Base-by-base conservation (phyloP, 2,797 vertebrate genomes). In the Chrysocyon brachyurus region DNA sequence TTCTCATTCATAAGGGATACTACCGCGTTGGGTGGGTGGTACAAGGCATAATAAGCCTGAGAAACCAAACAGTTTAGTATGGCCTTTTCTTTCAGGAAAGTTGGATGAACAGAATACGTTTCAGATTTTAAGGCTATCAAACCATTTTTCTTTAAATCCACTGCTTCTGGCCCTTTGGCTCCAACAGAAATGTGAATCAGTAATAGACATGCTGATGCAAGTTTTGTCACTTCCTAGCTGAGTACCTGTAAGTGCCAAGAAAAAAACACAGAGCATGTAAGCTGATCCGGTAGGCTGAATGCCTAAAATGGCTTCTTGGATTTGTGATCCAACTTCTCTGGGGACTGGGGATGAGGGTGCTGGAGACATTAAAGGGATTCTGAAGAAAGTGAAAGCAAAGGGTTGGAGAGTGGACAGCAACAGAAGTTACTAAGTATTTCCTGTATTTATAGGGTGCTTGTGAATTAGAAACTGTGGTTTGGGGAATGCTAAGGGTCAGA, bases 21-120 rank as follows among this genome's bases (percentile, higher is more conserved):
- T 90, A 59, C 33, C 0, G 26, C 94, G 66, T 93, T 92, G 92
- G 81, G 54, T 92, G 92, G 81, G 54, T 95, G 77, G 56, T 94
- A 64, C 31, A 79, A 97, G 90, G 91, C 85, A 63, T 90, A 96
- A 84, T 87, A 97, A 97, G 96, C 61, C 31, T 78, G 64, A 90
- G 49, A 95, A 96, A 94, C 24, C 87, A 96, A 94, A 94, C 81
- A 93, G 16, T 89, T 95, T 36, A 87, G 52, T 82, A 81, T 87
- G 91, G 95, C 59, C 94, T 87, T 97, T 94, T 95, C 83, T 98
- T 95, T 92, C 64, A 96, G 92, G 90, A 94, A 94, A 95, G 84
- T 70, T 81, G 78, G 49, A 78, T 97, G 86, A 46, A 91, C 92
- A 96, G 78, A 77, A 15, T 85, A 84, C 68, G 75, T 94, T 83